Evolutionary conservation across 2,113 vertebrate genomes (phyloP).

Genomic region (Formicarius rufipectus): DNA sequence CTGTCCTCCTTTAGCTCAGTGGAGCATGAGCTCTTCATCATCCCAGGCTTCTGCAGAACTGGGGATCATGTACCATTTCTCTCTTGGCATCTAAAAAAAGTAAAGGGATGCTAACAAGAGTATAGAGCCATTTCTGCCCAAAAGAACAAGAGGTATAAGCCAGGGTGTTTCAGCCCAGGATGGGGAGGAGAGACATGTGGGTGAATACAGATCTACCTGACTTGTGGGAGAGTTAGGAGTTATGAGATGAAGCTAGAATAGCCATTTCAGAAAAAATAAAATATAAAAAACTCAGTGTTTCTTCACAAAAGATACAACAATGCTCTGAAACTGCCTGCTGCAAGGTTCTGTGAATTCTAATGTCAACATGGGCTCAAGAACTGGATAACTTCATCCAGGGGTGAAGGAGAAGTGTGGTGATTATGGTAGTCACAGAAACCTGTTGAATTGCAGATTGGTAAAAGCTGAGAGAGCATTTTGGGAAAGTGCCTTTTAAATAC

Average conservation of each 20-base stretch:
- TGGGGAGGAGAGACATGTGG: background rate
- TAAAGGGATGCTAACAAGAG: background rate
- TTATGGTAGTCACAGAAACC: background rate
- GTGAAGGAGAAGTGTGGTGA: rapidly evolving
- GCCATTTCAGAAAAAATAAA: rapidly evolving
- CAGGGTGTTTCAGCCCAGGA: rapidly evolving
- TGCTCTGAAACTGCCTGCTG: background rate
- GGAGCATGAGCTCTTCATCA: background rate
- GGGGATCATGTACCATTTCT: background rate
- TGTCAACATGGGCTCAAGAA: background rate
- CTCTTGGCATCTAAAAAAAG: background rate
- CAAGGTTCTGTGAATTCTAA: background rate
- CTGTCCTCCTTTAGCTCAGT: background rate
- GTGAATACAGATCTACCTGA: background rate
- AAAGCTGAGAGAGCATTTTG: background rate
- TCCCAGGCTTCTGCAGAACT: background rate
- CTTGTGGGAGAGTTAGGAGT: background rate
- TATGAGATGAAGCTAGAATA: background rate
- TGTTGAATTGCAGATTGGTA: background rate
- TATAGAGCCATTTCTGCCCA: background rate
- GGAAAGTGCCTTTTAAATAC: background rate
- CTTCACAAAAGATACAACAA: background rate
- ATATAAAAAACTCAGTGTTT: background rate
- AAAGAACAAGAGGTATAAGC: background rate
- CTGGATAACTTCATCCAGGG: background rate